A percentile compares a stretch with the other conserved stretches of the same genome.
Evolutionary conservation across 2,888 invertebrate species (phyloP).

Genomic region (Andrena hattorfiana): DNA sequence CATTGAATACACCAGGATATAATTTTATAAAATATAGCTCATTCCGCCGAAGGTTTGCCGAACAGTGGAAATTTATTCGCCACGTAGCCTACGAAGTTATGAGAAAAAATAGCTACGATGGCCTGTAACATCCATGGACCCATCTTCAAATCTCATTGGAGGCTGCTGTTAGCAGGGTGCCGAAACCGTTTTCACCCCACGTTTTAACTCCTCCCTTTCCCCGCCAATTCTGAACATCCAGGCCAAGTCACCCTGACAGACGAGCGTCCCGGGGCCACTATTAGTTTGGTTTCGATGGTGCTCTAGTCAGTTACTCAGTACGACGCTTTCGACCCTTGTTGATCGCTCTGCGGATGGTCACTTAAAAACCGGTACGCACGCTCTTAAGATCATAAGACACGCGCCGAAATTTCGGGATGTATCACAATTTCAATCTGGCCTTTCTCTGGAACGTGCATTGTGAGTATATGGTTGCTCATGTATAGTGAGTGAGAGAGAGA

Average conservation of each 20-base stretch:
- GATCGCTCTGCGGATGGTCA: slow-evolving; percentile 69
- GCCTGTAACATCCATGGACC: slow-evolving; percentile 29
- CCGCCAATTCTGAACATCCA: slow-evolving; percentile 58
- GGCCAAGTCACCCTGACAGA: slow-evolving; percentile 79
- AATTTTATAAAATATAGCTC: background rate
- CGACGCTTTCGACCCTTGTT: slow-evolving; percentile 74
- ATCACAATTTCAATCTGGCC: slow-evolving; percentile 82
- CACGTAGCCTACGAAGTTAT: background rate
- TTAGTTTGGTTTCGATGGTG: slow-evolving; percentile 82
- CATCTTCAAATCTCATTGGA: slow-evolving; percentile 55
- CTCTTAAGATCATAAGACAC: slow-evolving; percentile 28
- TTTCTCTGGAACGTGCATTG: slow-evolving; percentile 81
- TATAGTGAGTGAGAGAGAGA: background rate
- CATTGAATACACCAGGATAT: background rate
- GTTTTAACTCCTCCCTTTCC: slow-evolving; percentile 61
- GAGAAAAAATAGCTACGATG: slow-evolving; percentile 19
- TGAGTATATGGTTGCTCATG: slow-evolving; percentile 67
- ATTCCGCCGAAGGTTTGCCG: background rate
- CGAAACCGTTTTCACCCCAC: slow-evolving; percentile 57
- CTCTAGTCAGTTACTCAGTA: slow-evolving; percentile 78
- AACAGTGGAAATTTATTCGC: background rate
- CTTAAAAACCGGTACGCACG: slow-evolving; percentile 61
- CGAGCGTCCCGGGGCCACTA: slow-evolving; percentile 77
- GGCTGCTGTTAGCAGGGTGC: slow-evolving; percentile 47
- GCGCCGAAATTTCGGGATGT: slow-evolving; percentile 72